Conservation (phyloP, 2,797 vertebrate species). For the Enteromius anoplus region DNA sequence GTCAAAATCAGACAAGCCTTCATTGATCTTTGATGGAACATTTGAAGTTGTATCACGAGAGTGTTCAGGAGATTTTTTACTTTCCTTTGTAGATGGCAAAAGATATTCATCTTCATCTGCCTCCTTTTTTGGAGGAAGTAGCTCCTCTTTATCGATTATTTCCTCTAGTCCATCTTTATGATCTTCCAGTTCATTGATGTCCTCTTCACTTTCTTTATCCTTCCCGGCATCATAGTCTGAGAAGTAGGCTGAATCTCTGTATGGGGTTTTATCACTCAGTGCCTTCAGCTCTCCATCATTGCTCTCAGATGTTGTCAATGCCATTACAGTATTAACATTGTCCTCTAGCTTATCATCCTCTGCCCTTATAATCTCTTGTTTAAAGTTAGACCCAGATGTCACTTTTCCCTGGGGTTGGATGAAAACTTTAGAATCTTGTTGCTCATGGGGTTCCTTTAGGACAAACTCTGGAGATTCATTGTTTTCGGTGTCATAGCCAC, state of each 20-base stretch:
- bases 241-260: conserved; percentile 96
- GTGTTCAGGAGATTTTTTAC: conserved; percentile 12
- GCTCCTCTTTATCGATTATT: conserved; percentile 41
- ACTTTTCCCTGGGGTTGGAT: conserved; percentile 69
- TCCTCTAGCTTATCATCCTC: conserved; percentile 56
- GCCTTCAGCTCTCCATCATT: conserved; percentile 73
- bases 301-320: conserved; percentile 65
- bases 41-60: conserved; percentile 31
- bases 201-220: conserved; percentile 69
- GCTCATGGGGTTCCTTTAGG: conserved; percentile 86
- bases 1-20: conserved; percentile 20
- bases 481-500: conserved; percentile 96
- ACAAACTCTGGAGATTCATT: conserved; percentile 96
- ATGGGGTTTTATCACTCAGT: conserved; percentile 83
- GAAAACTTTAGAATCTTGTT: conserved; percentile 74
- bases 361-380: conserved; percentile 41
- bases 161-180: conserved; percentile 59
- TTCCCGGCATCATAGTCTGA: conserved; percentile 87
- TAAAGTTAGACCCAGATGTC: conserved; percentile 48
- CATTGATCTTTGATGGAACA: conserved; percentile 7
- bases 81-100: conserved; percentile 7
- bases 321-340: conserved; percentile 47
- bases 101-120: conserved; percentile 56
- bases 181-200: conserved; percentile 36
- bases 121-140: conserved; percentile 27